These are phyloP conservation scores for Epinephelus malabaricus DNA, from an alignment of 2,797 vertebrate species.

Conservation along the genomic window DNA sequence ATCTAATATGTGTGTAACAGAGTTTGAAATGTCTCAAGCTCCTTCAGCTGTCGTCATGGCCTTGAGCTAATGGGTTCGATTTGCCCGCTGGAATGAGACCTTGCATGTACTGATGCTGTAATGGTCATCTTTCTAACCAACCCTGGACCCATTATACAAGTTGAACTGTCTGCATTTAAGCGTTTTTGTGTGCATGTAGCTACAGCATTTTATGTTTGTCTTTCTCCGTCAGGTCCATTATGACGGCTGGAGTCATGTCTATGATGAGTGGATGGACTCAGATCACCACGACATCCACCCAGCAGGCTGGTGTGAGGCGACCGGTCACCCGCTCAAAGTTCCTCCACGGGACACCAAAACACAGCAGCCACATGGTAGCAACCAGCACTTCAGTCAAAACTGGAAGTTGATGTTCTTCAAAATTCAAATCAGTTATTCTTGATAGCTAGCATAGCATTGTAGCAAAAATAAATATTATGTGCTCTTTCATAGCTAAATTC, in stretches of 20 bases:
- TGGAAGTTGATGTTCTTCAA: neutral
- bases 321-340: conserved; percentile 93
- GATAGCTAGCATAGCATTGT: neutral
- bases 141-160: too few relatives aligned
- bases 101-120: neutral
- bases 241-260: conserved; percentile 96
- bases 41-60: too few relatives aligned
- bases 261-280: conserved; percentile 97
- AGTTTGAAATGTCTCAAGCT: neutral
- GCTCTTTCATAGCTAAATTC: neutral
- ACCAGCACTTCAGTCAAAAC: conserved; percentile 15
- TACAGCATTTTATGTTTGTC: neutral
- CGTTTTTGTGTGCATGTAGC: neutral
- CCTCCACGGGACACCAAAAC: conserved; percentile 87
- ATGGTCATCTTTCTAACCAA: too few relatives aligned
- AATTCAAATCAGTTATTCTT: neutral
- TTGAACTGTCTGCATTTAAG: neutral
- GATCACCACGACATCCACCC: conserved; percentile 97
- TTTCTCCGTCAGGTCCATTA: conserved; percentile 91
- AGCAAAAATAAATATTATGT: neutral
- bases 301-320: conserved; percentile 95
- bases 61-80: too few relatives aligned
- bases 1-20: neutral
- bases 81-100: neutral
- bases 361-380: conserved; percentile 79